Conservation (phyloP, 2,113 vertebrate genomes). For the Coptodon bakossiorum region DNA sequence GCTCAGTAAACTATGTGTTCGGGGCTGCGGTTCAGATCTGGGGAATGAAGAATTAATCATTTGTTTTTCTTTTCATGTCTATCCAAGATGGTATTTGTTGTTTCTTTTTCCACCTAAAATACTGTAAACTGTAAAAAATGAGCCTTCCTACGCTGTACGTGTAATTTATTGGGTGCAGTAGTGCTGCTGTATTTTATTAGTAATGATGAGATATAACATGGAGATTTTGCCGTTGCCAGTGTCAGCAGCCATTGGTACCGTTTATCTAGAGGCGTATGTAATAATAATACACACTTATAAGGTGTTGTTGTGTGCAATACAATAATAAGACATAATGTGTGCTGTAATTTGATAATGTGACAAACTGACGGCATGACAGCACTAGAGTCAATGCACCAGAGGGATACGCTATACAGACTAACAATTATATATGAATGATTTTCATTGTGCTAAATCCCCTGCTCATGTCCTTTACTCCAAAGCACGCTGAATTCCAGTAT, state of each 20-base stretch:
- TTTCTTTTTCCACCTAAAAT: not conserved
- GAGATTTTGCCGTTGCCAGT: conserved; percentile 3
- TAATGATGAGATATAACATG: not conserved
- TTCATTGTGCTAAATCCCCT: conserved; percentile 26
- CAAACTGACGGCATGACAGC: not conserved
- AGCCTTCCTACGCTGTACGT: not conserved
- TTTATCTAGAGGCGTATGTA: not conserved
- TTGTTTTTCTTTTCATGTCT: conserved; percentile 25
- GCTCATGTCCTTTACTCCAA: conserved; percentile 30
- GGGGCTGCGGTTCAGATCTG: conserved; percentile 3
- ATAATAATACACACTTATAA: not conserved
- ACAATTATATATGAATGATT: conserved; percentile 39
- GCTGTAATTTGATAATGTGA: not conserved
- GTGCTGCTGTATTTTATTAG: not conserved
- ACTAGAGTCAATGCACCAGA: not conserved
- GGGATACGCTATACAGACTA: not conserved
- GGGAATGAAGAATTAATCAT: conserved; percentile 33
- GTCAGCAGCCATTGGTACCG: conserved; percentile 1
- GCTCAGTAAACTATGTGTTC: conserved; percentile 51
- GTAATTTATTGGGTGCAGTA: not conserved
- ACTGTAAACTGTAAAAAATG: not conserved
- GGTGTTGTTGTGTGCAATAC: not conserved
- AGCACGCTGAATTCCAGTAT: conserved; percentile 38
- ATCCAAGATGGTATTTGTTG: not conserved
- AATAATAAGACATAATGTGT: not conserved